Conservation (phyloP, 2,888 invertebrate species). For the Lasius platythorax region DNA sequence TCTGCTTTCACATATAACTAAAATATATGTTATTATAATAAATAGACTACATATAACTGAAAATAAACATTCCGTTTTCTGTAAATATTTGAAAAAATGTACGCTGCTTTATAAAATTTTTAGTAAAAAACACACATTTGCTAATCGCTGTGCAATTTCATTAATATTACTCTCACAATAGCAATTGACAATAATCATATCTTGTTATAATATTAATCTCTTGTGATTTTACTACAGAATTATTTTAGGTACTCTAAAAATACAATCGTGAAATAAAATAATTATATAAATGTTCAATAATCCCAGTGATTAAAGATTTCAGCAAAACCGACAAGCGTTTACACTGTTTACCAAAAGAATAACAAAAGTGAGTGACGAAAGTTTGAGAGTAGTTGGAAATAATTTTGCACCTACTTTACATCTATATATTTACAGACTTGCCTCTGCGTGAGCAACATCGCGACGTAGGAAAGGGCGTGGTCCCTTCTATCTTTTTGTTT, state of each 20-base stretch:
- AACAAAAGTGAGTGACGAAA: neutral
- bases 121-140: neutral
- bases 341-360: neutral
- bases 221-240: neutral
- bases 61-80: neutral
- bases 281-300: neutral
- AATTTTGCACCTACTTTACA: slow-evolving; percentile 12
- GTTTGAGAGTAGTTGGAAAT: neutral
- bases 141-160: neutral
- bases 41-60: neutral
- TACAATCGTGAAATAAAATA: slow-evolving; percentile 17
- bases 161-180: neutral
- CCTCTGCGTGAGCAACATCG: slow-evolving; percentile 20
- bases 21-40: slow-evolving; percentile 7
- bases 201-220: slow-evolving; percentile 1
- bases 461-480: slow-evolving; percentile 43
- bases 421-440: neutral
- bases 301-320: slow-evolving; percentile 16
- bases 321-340: neutral
- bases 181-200: neutral
- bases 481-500: slow-evolving; percentile 28
- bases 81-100: neutral
- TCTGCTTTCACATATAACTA: neutral
- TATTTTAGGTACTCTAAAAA: neutral
- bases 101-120: neutral